phyloP scores from a whole-genome alignment of 23 tunicate genomes.

The Trididemnum clinides region DNA sequence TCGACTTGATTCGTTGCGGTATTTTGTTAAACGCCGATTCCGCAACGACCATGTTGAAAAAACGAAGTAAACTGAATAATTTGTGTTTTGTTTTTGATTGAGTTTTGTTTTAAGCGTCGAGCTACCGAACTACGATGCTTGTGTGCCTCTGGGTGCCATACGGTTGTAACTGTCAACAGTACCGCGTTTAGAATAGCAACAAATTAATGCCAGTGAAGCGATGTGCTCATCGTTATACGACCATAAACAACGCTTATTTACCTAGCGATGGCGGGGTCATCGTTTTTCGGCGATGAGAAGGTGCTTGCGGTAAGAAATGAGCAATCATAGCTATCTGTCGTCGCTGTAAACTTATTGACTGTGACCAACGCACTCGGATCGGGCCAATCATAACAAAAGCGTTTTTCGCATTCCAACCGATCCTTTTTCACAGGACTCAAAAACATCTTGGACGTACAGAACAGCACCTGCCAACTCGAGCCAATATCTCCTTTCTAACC shows the following conservation, averaged over 20 bases:
- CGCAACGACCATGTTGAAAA: background rate
- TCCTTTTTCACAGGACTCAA: background rate
- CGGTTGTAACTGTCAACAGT: constrained; percentile 1
- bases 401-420: background rate
- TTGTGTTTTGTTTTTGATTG: background rate
- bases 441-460: background rate
- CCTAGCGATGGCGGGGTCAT: background rate
- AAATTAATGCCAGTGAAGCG: constrained; percentile 4
- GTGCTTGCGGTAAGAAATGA: no score
- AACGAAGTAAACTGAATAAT: background rate
- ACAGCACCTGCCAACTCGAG: background rate
- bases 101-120: no score
- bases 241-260: background rate
- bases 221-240: no score
- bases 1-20: background rate
- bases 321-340: no score
- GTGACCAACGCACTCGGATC: no score
- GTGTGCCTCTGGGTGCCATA: background rate
- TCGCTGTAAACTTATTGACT: no score
- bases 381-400: background rate
- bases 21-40: constrained; percentile 3
- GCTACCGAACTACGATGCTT: no score
- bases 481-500: background rate
- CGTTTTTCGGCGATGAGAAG: no score
- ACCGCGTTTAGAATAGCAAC: background rate